These are phyloP conservation scores for Zoanthus sansibaricus DNA, from an alignment of 92 coral and sea anemone species.

Conservation along the genomic window DNA sequence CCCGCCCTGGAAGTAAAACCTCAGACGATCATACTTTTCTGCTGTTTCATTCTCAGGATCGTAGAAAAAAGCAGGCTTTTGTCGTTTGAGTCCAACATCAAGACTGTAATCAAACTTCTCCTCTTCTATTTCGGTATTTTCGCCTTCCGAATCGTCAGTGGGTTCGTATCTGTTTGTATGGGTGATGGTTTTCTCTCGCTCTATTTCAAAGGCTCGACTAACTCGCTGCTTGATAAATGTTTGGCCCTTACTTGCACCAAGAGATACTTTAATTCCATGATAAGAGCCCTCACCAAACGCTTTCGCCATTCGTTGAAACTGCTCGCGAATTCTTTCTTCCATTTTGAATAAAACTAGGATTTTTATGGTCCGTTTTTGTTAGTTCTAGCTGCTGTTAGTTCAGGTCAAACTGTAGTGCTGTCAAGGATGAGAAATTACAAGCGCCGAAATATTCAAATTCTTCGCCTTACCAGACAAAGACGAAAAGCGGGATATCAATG, in stretches of 20 bases:
- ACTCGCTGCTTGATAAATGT: constrained; percentile 3
- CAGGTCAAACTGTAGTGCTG: not conserved
- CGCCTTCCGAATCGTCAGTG: constrained; percentile 10
- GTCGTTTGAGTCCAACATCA: constrained; percentile 29
- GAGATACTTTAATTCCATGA: constrained; percentile 29
- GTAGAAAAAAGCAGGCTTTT: constrained; percentile 37
- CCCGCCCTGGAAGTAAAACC: constrained; percentile 35
- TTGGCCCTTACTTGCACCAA: constrained; percentile 31
- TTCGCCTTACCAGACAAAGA: constrained; percentile 17
- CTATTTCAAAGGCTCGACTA: constrained; percentile 31
- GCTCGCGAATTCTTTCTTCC: constrained; percentile 45
- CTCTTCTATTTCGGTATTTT: constrained; percentile 9
- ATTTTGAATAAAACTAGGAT: not conserved
- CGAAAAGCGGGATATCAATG: not conserved
- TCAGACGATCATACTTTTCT: constrained; percentile 3
- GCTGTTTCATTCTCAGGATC: constrained; percentile 24
- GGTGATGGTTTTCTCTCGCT: not conserved
- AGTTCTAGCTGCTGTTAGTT: not conserved
- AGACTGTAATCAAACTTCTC: constrained; percentile 30
- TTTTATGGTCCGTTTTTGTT: not conserved
- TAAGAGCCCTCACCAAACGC: constrained; percentile 28
- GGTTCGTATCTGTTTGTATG: constrained; percentile 23
- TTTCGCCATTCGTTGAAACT: constrained; percentile 35
- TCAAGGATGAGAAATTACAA: not conserved
- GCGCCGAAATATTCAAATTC: constrained; percentile 12